Base-by-base conservation (phyloP, 2,797 vertebrate genomes). In the Tenualosa ilisha region DNA sequence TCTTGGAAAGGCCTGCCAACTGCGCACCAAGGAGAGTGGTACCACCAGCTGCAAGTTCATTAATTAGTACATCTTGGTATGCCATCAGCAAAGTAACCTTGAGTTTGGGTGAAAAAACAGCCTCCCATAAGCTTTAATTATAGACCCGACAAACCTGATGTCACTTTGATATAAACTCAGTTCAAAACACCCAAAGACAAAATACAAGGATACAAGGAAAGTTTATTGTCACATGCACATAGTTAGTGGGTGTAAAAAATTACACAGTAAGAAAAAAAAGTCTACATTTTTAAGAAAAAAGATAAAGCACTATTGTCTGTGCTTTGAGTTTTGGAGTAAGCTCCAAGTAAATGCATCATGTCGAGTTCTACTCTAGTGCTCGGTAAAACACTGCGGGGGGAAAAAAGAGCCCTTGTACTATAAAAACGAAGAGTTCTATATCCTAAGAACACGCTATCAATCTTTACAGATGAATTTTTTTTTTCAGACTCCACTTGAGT, bases 31-130 rank as follows among this genome's bases (percentile, higher is more conserved):
- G 93, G 94, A 93, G 95, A 95, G 85, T 87, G 97, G 96, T 96
- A 97, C 96, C 92, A 92, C 95, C 96, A 96, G 97, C 95, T 96
- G 95, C 94, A 95, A 91, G 90, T 87, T 92, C 93, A 95, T 96
- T 95, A 95, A 96, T 96, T 96, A 94, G 93, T 85, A 83, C 89
- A 91, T 93, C 91, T 90, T 46, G 92, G 93, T 84, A 88, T 94
- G 95, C 94, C 85, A 91, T 91, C 24, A 61, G 85, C n/a, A 90
- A 92, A 93, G 93, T 93, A 94, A 95, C 95, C 95, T 95, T 93
- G 95, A 93, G 86, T 93, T 93, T 91, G 93, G 93, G 94, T 61
- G 94, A 96, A 85, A 88, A 89, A 86, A 26, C 31, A 6, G 31
- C 37, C 15, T 43, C 40, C 15, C 40, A 6, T 43, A 3, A 6